Base-by-base conservation (phyloP, 2,113 vertebrate species). In the Apus apus region DNA sequence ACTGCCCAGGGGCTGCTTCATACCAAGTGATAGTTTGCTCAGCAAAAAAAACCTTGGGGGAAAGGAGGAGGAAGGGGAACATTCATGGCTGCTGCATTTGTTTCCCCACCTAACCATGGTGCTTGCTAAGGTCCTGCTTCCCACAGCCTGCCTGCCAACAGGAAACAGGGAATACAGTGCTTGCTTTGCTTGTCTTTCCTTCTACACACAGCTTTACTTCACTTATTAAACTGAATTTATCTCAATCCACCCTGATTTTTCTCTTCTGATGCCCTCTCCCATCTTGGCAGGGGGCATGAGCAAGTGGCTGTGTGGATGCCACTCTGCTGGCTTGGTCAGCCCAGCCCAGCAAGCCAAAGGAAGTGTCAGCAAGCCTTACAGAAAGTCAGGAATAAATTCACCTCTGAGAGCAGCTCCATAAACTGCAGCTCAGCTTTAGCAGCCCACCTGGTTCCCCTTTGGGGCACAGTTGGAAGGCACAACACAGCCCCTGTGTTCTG, bases 181-280 rank as follows among this genome's bases (percentile, higher is more conserved):
- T 92, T 73, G 26, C 36, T 91, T 80, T 74, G 4, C 9, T 89
- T n/a, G n/a, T n/a, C n/a, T n/a, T 81, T 89, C 26, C 51, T 86
- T 77, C 14, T 15, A 36, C 3, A 22, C 20, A 45, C 1, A 77
- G 45, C 13, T 76, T 82, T 60, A 29, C 27, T 66, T 78, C 34
- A 23, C 25, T 62, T 62, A 65, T 40, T 77, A 66, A 66, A 66
- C 8, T 61, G 5, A 23, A 8, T 58, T 73, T 70, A 12, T 58
- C 17, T 83, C 30, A 46, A 25, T 67, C 21, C 3, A 46, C 57
- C 30, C 54, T 29, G 16, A 20, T 58, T 65, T 68, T 54, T 40
- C 14, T 56, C 19, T 56, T 80, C 68, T 80, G 34, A 74, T 61
- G 77, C 11, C 11, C 26, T 60, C 38, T 67, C 9, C 13, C 26